These are phyloP conservation scores for Agonum fuliginosum DNA, from an alignment of 2,888 invertebrate species.

Conservation along the genomic window DNA sequence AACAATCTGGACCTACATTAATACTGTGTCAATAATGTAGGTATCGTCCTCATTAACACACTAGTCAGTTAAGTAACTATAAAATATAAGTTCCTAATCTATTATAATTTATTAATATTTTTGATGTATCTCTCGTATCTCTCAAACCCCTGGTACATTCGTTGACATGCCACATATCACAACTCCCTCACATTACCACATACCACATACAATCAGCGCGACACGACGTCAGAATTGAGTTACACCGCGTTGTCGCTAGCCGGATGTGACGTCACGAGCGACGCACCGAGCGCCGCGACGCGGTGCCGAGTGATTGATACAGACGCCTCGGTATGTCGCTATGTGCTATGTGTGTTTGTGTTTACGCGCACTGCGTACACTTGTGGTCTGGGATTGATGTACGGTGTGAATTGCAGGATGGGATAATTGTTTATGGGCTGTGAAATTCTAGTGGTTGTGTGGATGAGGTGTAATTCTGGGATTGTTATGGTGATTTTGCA, in stretches of 20 bases:
- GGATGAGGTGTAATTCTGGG: background rate
- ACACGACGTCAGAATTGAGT: background rate
- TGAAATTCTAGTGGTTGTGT: no score
- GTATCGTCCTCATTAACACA: no score
- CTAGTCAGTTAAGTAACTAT: no score
- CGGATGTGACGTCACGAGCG: background rate
- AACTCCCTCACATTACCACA: background rate
- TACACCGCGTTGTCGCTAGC: background rate
- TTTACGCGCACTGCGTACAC: background rate
- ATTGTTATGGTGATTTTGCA: no score
- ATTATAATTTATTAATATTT: no score
- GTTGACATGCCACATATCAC: background rate
- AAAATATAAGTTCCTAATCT: no score
- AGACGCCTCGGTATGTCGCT: background rate
- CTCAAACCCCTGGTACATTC: no score
- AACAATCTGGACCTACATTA: no score
- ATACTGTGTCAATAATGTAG: no score
- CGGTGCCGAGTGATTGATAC: background rate
- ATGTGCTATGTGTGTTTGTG: no score
- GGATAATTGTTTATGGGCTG: constrained; percentile 10
- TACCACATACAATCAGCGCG: background rate
- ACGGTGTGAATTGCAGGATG: background rate
- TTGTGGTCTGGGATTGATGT: background rate
- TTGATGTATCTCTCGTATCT: no score
- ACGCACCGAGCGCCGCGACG: background rate